These are phyloP conservation scores for Alloplasta piceator DNA, from an alignment of 2,888 invertebrate genomes.

Conservation along the genomic window DNA sequence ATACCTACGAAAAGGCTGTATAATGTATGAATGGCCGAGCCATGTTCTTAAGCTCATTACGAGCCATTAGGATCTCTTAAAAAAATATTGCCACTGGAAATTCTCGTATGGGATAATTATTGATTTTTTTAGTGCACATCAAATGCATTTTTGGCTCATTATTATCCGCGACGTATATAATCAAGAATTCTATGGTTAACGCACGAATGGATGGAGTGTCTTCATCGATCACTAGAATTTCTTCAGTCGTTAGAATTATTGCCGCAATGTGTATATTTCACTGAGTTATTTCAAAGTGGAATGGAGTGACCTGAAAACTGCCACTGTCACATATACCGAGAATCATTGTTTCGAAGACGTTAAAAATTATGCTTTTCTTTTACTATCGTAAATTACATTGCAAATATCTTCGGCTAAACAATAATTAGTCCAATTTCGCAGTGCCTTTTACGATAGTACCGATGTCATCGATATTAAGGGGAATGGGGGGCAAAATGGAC, in stretches of 20 bases:
- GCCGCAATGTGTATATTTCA: background rate
- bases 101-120: slow-evolving; percentile 1
- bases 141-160: too few species aligned
- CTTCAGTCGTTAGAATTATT: background rate
- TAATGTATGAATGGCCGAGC: too few species aligned
- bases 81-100: background rate
- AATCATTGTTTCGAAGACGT: background rate
- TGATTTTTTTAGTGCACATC: background rate
- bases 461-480: too few species aligned
- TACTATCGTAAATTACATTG: too few species aligned
- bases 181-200: too few species aligned
- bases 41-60: too few species aligned
- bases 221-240: background rate
- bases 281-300: background rate
- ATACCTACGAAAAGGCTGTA: too few species aligned
- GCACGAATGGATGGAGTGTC: background rate
- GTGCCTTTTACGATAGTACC: slow-evolving; percentile 10
- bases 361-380: background rate
- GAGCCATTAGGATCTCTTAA: too few species aligned
- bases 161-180: background rate
- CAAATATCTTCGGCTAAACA: slow-evolving; percentile 8
- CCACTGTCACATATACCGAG: too few species aligned
- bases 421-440: slow-evolving; percentile 36
- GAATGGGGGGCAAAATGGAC: too few species aligned
- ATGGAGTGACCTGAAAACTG: background rate